Conservation (phyloP, 1,140 invertebrate species). For the Pectinophora gossypiella region DNA sequence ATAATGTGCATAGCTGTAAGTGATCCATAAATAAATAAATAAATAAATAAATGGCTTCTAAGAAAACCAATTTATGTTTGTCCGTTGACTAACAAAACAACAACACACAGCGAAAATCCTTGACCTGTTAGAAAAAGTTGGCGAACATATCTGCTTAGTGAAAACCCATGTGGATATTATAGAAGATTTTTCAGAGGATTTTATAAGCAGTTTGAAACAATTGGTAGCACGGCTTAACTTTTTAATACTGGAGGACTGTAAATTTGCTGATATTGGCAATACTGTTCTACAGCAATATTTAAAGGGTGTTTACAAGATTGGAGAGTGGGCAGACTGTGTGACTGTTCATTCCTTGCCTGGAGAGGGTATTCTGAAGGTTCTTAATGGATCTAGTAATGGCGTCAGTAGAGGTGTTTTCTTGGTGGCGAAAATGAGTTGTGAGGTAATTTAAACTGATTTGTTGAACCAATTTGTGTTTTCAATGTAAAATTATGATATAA, state of each 20-base stretch:
- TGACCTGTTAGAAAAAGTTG: slow-evolving; percentile 83
- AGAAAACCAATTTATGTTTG: slow-evolving; percentile 91
- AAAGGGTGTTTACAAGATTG: slow-evolving; percentile 85
- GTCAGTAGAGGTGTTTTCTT: slow-evolving; percentile 81
- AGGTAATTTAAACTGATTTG: slow-evolving; percentile 40
- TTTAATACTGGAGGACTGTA: slow-evolving; percentile 96
- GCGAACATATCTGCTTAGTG: slow-evolving; percentile 90
- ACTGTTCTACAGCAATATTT: slow-evolving; percentile 90
- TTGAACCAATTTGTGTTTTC: neutral
- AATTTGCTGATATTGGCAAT: slow-evolving; percentile 97
- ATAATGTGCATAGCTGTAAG: no score
- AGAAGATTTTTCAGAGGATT: slow-evolving; percentile 83
- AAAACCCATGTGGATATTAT: slow-evolving; percentile 96
- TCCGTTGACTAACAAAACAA: slow-evolving; percentile 87
- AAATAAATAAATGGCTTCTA: slow-evolving; percentile 89
- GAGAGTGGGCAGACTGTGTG: slow-evolving; percentile 92
- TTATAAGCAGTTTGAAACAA: slow-evolving; percentile 79
- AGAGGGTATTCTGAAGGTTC: slow-evolving; percentile 85
- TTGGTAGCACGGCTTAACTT: slow-evolving; percentile 89
- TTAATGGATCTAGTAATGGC: slow-evolving; percentile 71
- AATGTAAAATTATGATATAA: no score
- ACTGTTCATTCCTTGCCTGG: slow-evolving; percentile 93
- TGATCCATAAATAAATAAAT: no score
- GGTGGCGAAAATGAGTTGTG: slow-evolving; percentile 91
- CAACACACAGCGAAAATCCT: slow-evolving; percentile 83